phyloP scores from a whole-genome alignment of 2,113 vertebrate genomes.

The Ictalurus furcatus region DNA sequence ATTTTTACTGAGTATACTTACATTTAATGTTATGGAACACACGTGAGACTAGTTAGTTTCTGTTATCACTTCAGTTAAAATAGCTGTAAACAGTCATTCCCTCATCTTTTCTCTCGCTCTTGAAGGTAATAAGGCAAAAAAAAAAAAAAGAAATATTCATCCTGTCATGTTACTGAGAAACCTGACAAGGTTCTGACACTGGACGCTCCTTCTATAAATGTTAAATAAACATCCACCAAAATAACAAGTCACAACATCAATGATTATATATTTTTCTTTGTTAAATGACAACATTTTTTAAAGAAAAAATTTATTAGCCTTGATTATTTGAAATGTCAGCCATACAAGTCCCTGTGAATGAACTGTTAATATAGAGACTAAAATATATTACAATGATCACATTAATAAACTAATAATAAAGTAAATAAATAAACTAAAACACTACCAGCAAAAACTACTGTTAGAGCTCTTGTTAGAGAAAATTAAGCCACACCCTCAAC shows the following conservation, averaged over 20 bases:
- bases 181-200: not conserved
- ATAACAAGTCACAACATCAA: not conserved
- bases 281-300: too few species aligned
- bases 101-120: not conserved
- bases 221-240: not conserved
- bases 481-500: not conserved
- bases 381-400: not conserved
- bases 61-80: not conserved
- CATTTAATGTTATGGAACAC: too few species aligned
- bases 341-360: too few species aligned
- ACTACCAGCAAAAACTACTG: not conserved
- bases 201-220: not conserved
- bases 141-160: not conserved
- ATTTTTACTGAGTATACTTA: too few species aligned
- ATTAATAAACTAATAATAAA: not conserved
- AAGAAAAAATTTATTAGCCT: too few species aligned
- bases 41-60: too few species aligned
- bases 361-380: not conserved
- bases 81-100: not conserved
- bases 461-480: not conserved
- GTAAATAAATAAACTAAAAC: not conserved
- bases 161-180: not conserved
- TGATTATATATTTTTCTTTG: not conserved
- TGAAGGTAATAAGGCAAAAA: not conserved
- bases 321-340: too few species aligned